Evolutionary conservation across 2,113 vertebrate species (phyloP).

Genomic region (Paracyprichromis sp.): DNA sequence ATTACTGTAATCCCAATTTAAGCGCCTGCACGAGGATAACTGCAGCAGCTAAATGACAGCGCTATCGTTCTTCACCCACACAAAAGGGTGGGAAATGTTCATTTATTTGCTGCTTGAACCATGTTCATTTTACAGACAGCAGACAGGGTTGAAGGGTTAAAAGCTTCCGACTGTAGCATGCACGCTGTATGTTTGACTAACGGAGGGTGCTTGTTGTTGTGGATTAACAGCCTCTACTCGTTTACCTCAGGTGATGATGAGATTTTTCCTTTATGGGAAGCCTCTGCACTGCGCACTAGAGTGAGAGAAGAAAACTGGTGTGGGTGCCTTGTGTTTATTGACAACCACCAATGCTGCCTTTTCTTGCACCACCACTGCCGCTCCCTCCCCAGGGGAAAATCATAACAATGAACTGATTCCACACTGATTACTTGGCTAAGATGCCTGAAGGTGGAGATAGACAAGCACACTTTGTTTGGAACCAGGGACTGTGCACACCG

Average conservation of each 20-base stretch:
- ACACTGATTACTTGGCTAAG: slow-evolving; percentile 18
- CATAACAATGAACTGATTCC: slow-evolving; percentile 42
- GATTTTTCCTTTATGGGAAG: neutral
- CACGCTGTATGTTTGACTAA: neutral
- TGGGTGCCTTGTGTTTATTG: neutral
- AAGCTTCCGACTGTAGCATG: neutral
- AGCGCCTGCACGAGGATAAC: neutral
- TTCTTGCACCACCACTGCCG: neutral
- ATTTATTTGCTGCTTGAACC: neutral
- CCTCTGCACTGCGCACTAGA: neutral
- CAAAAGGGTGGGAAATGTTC: slow-evolving; percentile 4
- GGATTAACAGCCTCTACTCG: neutral
- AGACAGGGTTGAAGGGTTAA: neutral
- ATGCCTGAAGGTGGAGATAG: neutral
- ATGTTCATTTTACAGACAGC: neutral
- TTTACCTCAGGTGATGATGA: neutral
- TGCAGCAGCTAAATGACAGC: neutral
- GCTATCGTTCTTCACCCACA: slow-evolving; percentile 4
- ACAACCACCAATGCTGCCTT: neutral
- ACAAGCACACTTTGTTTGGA: neutral
- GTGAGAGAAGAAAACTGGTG: neutral
- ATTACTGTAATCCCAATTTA: slow-evolving; percentile 2
- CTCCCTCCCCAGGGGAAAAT: slow-evolving; percentile 21
- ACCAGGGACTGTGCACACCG: neutral
- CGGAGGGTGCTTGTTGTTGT: neutral